phyloP scores from a whole-genome alignment of 2,797 vertebrate genomes.

The Dallia pectoralis region DNA sequence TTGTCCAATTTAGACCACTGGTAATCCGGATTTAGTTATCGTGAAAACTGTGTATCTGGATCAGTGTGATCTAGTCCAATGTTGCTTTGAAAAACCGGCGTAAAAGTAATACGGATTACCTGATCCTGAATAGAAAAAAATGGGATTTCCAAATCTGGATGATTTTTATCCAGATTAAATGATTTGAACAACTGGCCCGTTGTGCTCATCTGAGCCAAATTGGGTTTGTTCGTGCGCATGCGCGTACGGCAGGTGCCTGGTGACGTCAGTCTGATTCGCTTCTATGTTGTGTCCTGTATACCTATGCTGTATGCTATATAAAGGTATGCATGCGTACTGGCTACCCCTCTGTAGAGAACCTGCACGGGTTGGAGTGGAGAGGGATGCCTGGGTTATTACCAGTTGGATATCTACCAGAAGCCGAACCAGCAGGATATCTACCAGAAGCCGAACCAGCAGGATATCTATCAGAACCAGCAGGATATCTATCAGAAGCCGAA shows the following conservation, averaged over 20 bases:
- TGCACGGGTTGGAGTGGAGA: slow-evolving; percentile 10
- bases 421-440: slow-evolving; percentile 6
- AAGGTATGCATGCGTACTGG: slow-evolving; percentile 30
- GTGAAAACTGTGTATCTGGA: no score
- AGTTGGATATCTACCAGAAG: slow-evolving; percentile 24
- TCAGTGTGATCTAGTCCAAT: no score
- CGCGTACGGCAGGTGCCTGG: slow-evolving; percentile 33
- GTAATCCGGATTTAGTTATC: no score
- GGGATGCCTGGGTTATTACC: background rate
- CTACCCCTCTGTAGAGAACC: slow-evolving; percentile 21
- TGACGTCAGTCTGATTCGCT: slow-evolving; percentile 22
- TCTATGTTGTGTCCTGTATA: background rate
- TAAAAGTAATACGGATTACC: no score
- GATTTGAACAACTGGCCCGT: no score
- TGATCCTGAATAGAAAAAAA: no score
- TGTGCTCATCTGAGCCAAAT: background rate
- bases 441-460: slow-evolving; percentile 11
- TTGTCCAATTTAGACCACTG: no score
- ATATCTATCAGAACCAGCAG: slow-evolving; percentile 22
- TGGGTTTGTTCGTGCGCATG: slow-evolving; percentile 32
- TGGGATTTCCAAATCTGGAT: no score
- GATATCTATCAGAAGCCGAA: no score
- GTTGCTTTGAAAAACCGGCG: no score
- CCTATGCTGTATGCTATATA: slow-evolving; percentile 53
- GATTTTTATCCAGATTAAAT: no score